These are phyloP conservation scores for Fulmarus glacialis DNA, from an alignment of 2,113 vertebrate species.

Conservation along the genomic window DNA sequence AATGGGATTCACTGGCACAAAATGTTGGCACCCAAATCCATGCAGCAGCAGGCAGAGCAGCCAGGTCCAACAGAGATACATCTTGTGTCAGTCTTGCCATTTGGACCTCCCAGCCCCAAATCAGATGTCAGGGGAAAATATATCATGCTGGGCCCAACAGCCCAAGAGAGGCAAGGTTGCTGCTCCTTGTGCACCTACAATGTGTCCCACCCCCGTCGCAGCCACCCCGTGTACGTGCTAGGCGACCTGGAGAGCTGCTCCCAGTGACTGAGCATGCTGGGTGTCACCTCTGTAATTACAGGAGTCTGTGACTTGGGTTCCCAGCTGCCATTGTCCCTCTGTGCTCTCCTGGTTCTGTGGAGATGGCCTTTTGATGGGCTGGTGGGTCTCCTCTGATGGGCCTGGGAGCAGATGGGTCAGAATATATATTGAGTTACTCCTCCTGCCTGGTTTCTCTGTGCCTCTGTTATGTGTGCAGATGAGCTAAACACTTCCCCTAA, in stretches of 20 bases:
- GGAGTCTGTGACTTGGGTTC: not conserved
- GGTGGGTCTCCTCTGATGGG: not conserved
- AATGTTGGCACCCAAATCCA: not conserved
- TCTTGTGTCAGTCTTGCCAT: not conserved
- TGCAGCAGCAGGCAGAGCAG: not conserved
- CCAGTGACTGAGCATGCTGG: not conserved
- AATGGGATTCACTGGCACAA: not conserved
- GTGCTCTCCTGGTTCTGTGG: not conserved
- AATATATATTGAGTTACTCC: not conserved
- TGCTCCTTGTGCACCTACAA: not conserved
- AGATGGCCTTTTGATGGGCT: not conserved
- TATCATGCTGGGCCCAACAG: not conserved
- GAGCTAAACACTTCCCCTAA: not conserved
- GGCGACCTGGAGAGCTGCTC: not conserved
- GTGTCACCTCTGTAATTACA: not conserved
- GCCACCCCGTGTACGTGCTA: not conserved
- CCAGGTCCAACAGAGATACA: not conserved
- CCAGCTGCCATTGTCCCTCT: not conserved
- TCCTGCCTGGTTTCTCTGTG: not conserved
- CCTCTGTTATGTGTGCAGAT: not conserved
- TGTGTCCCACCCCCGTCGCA: not conserved
- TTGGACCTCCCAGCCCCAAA: not conserved
- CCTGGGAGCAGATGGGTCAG: not conserved
- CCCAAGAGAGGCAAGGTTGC: not conserved
- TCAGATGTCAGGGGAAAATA: not conserved